phyloP scores from a whole-genome alignment of 2,888 invertebrate genomes.

The Oscheius sp. region DNA sequence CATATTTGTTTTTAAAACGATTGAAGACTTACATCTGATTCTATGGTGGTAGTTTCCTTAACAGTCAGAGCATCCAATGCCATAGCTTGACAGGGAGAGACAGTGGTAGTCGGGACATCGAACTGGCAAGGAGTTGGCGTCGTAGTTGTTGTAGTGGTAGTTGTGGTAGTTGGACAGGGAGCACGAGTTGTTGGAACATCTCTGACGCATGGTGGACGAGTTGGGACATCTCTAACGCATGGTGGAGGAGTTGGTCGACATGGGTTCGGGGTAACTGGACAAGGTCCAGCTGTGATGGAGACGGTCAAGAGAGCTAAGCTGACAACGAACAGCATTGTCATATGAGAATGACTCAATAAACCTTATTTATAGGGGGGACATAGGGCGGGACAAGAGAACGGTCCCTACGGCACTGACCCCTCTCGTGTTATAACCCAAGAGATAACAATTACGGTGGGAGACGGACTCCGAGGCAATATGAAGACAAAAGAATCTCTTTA shows the following conservation, averaged over 20 bases:
- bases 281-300: not conserved
- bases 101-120: not conserved
- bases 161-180: not conserved
- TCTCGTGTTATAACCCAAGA: not conserved
- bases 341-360: not conserved
- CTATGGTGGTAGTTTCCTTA: not conserved
- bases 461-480: not conserved
- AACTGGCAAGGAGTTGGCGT: not conserved
- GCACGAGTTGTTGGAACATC: conserved; percentile 3
- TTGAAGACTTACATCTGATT: not conserved
- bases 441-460: not conserved
- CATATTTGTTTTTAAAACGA: not conserved
- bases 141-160: not conserved
- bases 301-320: conserved; percentile 1
- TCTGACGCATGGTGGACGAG: not conserved
- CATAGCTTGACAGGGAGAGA: not conserved
- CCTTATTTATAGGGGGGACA: not conserved
- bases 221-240: not conserved
- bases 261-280: not conserved
- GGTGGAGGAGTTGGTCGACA: not conserved
- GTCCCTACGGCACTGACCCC: too few species aligned
- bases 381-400: conserved; percentile 1
- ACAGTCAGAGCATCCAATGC: not conserved
- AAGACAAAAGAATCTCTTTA: conserved; percentile 1
- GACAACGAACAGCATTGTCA: not conserved